Base-by-base conservation (phyloP, 2,888 invertebrate genomes). In the Cryptocephalus primarius region DNA sequence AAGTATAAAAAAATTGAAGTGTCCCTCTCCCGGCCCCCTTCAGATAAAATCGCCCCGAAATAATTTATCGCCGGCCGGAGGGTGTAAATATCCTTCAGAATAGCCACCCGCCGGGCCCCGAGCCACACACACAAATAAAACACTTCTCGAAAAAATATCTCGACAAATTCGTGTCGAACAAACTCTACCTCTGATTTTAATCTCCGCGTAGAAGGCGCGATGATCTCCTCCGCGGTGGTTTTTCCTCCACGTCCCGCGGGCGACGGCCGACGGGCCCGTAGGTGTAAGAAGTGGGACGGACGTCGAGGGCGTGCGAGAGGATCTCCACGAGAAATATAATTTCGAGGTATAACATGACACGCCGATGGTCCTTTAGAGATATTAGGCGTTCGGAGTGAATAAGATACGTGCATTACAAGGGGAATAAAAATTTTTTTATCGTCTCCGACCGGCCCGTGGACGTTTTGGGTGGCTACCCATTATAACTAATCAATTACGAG, bases 21-120 rank as follows among this genome's bases (percentile, higher is more conserved):
- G 51, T 53, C 49, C 45, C 51, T 50, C 51, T 51, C 42, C 43
- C 44, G 42, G 48, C 47, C 49, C 48, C 44, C 44, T 41, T 32
- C 33, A 53, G 59, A 61, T 62, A 63, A 60, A 57, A 62, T 59
- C 64, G 61, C 61, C 22, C 22, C 22, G 48, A 57, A 52, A 56
- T 65, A 63, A 67, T 67, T 67, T 67, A 67, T 67, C 57, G 60
- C 59, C 59, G 62, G 62, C 60, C 62, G 58, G 64, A 64, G 65
- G 66, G 67, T 67, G 66, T 67, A 67, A 67, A 67, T 67, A 66
- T 66, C 64, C 61, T 58, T 53, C 58, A 66, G 65, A 67, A 67
- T 65, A 61, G 62, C 57, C 55, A 55, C 67, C 66, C 61, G 66
- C 64, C 59, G 65, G 52, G 60, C 46, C 50, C 49, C 51, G 22